A percentile compares a stretch with the other conserved stretches of the same genome.
Conservation (phyloP, 2,888 invertebrate genomes). For the Acrobasis repandana region DNA sequence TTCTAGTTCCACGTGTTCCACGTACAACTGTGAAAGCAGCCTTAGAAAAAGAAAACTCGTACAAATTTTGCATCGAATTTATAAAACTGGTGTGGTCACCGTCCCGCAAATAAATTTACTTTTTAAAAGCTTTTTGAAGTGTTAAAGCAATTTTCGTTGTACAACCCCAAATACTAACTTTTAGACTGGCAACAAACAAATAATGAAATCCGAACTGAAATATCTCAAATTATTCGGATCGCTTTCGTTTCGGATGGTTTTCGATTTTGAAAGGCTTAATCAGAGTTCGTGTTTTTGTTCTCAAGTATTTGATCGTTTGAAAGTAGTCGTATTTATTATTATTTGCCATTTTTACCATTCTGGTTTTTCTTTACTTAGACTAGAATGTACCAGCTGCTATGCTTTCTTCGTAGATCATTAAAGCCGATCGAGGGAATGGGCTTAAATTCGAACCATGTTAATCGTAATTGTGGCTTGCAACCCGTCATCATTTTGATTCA, state of each 20-base stretch:
- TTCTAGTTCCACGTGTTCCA: no score
- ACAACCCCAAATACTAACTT: constrained; percentile 5
- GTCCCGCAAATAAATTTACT: constrained; percentile 4
- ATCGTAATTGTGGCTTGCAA: no score
- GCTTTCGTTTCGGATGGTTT: neutral
- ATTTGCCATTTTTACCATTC: no score
- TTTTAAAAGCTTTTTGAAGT: constrained; percentile 8
- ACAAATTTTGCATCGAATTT: neutral
- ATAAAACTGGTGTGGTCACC: neutral
- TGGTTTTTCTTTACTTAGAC: no score
- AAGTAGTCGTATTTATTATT: neutral
- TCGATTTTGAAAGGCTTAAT: neutral
- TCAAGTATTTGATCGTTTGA: neutral
- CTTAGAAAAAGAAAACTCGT: constrained; percentile 4
- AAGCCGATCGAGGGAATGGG: no score
- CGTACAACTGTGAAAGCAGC: no score
- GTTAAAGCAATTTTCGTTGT: constrained; percentile 7
- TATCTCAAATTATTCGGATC: constrained; percentile 1
- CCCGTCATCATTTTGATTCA: no score
- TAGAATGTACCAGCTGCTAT: no score
- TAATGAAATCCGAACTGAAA: constrained; percentile 6
- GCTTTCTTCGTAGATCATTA: no score
- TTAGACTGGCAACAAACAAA: constrained; percentile 2
- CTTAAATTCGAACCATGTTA: no score
- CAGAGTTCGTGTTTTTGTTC: neutral